A percentile compares a stretch with the other conserved stretches of the same genome.
phyloP scores from a whole-genome alignment of 1,140 invertebrate species.

The Ladona fulva region DNA sequence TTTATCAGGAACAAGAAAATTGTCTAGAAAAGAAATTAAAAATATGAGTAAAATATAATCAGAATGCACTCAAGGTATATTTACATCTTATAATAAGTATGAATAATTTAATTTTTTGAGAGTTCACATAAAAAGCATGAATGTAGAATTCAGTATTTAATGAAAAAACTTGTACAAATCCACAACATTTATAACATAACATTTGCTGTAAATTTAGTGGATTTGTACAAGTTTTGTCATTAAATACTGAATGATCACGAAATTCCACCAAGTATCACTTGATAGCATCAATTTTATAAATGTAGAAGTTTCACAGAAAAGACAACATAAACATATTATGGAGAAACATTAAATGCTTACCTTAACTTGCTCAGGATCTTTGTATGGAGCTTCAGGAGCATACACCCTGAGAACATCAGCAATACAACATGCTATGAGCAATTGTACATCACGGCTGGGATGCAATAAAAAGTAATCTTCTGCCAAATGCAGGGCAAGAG shows the following conservation, averaged over 20 bases:
- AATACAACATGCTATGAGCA: conserved; percentile 92
- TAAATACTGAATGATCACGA: too few species aligned
- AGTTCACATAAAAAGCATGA: too few species aligned
- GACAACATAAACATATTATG: too few species aligned
- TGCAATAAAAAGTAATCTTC: conserved; percentile 89
- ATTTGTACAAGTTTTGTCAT: too few species aligned
- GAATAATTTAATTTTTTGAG: neutral
- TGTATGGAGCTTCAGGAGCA: conserved; percentile 96
- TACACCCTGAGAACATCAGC: conserved; percentile 96
- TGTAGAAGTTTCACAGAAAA: too few species aligned
- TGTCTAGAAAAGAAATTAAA: conserved; percentile 50
- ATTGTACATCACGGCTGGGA: conserved; percentile 82
- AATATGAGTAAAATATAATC: neutral
- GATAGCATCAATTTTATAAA: too few species aligned
- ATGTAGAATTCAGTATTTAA: too few species aligned
- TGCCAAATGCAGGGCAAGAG: conserved; percentile 85
- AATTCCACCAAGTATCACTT: too few species aligned
- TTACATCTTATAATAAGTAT: neutral
- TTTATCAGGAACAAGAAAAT: conserved; percentile 95
- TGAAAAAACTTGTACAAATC: too few species aligned
- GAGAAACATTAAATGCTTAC: conserved; percentile 31
- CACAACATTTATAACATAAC: too few species aligned
- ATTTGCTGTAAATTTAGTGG: too few species aligned
- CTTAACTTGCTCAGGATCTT: conserved; percentile 86
- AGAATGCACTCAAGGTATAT: neutral